Percentiles rank a stretch among this genome's conserved stretches.
These are phyloP conservation scores for Acromyrmex echinatior DNA, from an alignment of 1,140 invertebrate genomes.

Conservation along the genomic window DNA sequence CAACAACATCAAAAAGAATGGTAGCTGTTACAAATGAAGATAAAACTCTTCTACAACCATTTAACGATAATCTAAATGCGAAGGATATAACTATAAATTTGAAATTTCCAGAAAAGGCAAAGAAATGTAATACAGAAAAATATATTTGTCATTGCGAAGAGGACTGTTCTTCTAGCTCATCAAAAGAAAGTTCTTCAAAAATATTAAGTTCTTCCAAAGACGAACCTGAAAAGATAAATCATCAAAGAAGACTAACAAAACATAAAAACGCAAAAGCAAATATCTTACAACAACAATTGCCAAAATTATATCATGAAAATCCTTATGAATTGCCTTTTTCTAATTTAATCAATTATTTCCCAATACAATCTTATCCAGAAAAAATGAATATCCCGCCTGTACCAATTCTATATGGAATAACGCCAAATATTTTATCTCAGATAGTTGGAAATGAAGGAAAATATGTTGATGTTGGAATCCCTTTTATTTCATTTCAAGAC, in stretches of 20 bases:
- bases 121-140: conserved; percentile 57
- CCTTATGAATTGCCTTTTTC: background rate
- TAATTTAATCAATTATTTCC: background rate
- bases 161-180: background rate
- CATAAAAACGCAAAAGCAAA: background rate
- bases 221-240: background rate
- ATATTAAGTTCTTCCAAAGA: background rate
- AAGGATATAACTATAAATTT: background rate
- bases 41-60: background rate
- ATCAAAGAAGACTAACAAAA: background rate
- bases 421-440: background rate
- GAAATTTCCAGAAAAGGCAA: background rate
- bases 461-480: background rate
- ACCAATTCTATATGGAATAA: conserved; percentile 9
- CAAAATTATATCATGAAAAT: background rate
- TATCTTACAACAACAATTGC: background rate
- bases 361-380: conserved; percentile 16
- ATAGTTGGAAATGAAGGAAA: background rate
- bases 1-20: background rate
- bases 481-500: background rate
- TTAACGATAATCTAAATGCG: background rate
- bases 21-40: background rate
- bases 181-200: background rate
- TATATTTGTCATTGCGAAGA: conserved; percentile 75
- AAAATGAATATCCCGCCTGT: background rate